A percentile compares a stretch with the other conserved stretches of the same genome.
Evolutionary conservation across 2,888 invertebrate genomes (phyloP).

Genomic region (Tillus elongatus): DNA sequence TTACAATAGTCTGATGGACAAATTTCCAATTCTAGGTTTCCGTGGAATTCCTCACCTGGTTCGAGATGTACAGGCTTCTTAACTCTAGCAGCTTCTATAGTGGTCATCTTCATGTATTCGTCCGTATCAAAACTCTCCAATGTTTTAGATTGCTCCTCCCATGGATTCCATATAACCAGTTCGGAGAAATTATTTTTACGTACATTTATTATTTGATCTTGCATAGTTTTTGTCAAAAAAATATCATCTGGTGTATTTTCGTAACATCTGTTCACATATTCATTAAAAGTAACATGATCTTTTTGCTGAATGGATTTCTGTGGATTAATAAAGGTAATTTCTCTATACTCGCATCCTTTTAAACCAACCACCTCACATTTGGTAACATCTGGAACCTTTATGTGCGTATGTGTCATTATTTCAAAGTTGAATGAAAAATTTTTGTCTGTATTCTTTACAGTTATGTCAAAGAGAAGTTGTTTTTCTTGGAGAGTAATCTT

Average conservation of each 20-base stretch:
- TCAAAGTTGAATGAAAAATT: conserved; percentile 11
- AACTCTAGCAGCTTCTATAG: conserved; percentile 10
- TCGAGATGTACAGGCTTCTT: conserved; percentile 8
- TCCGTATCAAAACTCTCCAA: conserved; percentile 10
- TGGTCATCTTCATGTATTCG: conserved; percentile 13
- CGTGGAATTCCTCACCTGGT: conserved; percentile 8
- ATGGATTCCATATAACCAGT: conserved; percentile 5
- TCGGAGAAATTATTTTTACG: conserved; percentile 12
- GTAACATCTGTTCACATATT: no score
- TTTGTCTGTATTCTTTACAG: conserved; percentile 8
- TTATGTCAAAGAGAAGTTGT: conserved; percentile 8
- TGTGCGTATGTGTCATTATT: conserved; percentile 9
- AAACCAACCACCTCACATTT: conserved; percentile 9
- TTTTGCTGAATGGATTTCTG: no score
- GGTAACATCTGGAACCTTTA: conserved; percentile 10
- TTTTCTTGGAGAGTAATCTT: conserved; percentile 15
- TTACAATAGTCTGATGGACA: no score
- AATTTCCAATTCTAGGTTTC: background rate
- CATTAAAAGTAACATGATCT: no score
- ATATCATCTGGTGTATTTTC: no score
- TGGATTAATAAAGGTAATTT: no score
- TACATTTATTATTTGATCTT: conserved; percentile 6
- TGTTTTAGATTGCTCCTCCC: conserved; percentile 10
- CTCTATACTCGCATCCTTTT: conserved; percentile 7
- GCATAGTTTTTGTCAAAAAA: no score